phyloP scores from a whole-genome alignment of 2,888 invertebrate species.

The Trissolcus japonicus region DNA sequence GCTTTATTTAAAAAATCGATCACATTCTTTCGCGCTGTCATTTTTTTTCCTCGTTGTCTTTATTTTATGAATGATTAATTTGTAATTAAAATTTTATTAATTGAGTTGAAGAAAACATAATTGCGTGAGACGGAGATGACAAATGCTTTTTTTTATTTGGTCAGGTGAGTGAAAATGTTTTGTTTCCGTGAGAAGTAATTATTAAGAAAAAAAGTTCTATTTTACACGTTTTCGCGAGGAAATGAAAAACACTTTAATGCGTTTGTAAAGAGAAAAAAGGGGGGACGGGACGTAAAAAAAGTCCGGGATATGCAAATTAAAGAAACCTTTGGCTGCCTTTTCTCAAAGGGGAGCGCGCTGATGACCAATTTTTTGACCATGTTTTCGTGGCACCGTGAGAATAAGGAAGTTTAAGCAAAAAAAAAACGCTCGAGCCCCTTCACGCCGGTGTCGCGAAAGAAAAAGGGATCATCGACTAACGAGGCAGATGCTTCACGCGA shows the following conservation, averaged over 20 bases:
- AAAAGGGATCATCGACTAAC: constrained; percentile 47
- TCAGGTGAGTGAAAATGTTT: no score
- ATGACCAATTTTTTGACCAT: constrained; percentile 68
- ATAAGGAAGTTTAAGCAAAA: constrained; percentile 64
- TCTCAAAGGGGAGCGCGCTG: constrained; percentile 60
- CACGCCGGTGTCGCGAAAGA: constrained; percentile 19
- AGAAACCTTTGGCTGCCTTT: constrained; percentile 57
- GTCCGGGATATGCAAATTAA: constrained; percentile 63
- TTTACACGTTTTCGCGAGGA: constrained; percentile 15
- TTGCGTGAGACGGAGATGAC: background rate
- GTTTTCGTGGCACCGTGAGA: constrained; percentile 65
- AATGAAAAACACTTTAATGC: constrained; percentile 37
- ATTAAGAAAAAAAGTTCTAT: constrained; percentile 6
- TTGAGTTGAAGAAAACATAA: background rate
- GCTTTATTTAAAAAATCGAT: constrained; percentile 36
- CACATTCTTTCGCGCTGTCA: background rate
- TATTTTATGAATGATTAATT: background rate
- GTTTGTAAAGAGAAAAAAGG: constrained; percentile 43
- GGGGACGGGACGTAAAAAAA: constrained; percentile 48
- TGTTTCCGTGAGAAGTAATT: constrained; percentile 11
- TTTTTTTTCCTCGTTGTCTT: background rate
- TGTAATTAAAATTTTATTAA: background rate
- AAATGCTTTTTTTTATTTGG: no score
- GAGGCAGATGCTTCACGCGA: constrained; percentile 51
- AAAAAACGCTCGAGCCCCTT: constrained; percentile 59